phyloP scores from a whole-genome alignment of 35 echinoderm and acorn worm genomes.

The Anneissia japonica region DNA sequence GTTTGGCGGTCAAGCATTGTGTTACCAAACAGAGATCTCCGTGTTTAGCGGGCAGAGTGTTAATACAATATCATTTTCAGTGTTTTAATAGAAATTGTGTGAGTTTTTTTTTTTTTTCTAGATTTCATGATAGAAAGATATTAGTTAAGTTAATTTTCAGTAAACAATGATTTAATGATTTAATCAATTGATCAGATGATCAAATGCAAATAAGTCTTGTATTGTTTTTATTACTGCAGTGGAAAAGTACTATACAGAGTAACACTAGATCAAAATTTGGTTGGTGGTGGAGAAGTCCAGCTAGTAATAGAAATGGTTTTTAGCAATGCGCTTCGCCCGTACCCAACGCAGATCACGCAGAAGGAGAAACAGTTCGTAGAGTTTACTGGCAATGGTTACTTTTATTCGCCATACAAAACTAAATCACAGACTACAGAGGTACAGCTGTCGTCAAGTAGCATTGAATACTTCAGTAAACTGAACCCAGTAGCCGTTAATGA shows the following conservation, averaged over 20 bases:
- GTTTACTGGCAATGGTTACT: slow-evolving; percentile 59
- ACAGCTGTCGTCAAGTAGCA: slow-evolving; percentile 58
- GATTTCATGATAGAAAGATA: background rate
- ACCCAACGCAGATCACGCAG: slow-evolving; percentile 78
- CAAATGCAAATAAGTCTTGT: background rate
- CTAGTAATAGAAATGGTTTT: slow-evolving; percentile 60
- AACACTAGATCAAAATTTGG: slow-evolving; percentile 40
- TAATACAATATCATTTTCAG: background rate
- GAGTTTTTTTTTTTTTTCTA: too few relatives aligned
- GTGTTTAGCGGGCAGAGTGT: background rate
- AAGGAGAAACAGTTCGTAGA: slow-evolving; percentile 88
- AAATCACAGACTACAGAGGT: slow-evolving; percentile 73
- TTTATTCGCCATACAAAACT: slow-evolving; percentile 75
- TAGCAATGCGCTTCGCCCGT: slow-evolving; percentile 58
- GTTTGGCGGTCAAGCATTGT: too few relatives aligned
- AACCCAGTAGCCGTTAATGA: slow-evolving; percentile 70
- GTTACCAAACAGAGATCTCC: background rate
- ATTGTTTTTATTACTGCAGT: slow-evolving; percentile 31
- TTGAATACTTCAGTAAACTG: slow-evolving; percentile 76
- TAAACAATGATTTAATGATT: background rate
- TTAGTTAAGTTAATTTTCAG: background rate
- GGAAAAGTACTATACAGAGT: slow-evolving; percentile 58
- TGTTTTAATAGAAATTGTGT: background rate
- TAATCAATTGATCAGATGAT: background rate
- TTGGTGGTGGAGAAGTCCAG: slow-evolving; percentile 42